Base-by-base conservation (phyloP, 2,888 invertebrate species). In the Cyaniris semiargus region DNA sequence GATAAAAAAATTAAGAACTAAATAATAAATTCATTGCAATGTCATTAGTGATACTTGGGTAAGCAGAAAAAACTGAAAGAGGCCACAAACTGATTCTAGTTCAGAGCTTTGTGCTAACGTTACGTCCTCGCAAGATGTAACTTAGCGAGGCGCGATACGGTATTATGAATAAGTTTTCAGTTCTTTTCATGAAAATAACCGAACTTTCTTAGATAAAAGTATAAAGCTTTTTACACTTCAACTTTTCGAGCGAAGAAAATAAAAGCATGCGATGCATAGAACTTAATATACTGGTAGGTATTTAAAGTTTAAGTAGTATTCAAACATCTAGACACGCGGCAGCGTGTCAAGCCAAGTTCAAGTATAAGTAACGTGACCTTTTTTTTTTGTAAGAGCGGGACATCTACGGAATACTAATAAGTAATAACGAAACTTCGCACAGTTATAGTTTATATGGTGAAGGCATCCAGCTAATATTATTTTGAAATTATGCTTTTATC, bases 161-260 rank as follows among this genome's bases (percentile, higher is more conserved):
- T 27, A 66, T 15, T 66, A 31, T 66, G 66, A 31, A 66, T 31
- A 31, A 72, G 18, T 44, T 44, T 72, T 15, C 13, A 21, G n/a
- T 72, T 38, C 72, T 72, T 72, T 44, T 38, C 72, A 44, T 72
- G 38, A 72, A 72, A 44, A 72, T 34, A 72, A 74, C 27, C 18
- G 48, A 53, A 53, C 48, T 48, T 71, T 71, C 71, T 38, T 48
- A 48, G 27, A 23, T 44, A 48, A 74, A 74, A 48, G 48, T 53
- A 53, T 72, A 72, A 72, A 44, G 72, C 74, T 74, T 74, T 74
- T 74, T 74, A 74, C 72, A 74, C 53, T 48, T 74, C 48, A 27
- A 48, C 72, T 53, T 53, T 27, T 48, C 74, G 34, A 70, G 18
- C 4, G 44, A 27, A 53, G 31, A 74, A 53, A 74, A 74, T 53